Percentiles rank a stretch among this genome's conserved stretches.
Evolutionary conservation across 1,140 invertebrate species (phyloP).

Genomic region (Zaprionus kolodkinae): DNA sequence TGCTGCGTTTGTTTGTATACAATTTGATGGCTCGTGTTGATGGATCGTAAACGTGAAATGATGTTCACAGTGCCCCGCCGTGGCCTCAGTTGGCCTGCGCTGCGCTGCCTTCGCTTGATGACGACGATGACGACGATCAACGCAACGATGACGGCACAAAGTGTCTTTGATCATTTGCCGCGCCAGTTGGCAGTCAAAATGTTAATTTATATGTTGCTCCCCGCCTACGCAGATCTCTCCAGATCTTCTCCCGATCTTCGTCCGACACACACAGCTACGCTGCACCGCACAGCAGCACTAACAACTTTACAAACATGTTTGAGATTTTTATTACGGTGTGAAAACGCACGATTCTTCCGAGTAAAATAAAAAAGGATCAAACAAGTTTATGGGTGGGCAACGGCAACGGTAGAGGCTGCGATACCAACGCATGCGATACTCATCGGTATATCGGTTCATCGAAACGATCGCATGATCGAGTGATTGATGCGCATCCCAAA

Average conservation of each 20-base stretch:
- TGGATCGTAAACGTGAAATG: constrained; percentile 83
- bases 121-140: constrained; percentile 75
- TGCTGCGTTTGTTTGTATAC: constrained; percentile 83
- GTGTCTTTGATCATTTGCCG: constrained; percentile 81
- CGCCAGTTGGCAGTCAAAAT: constrained; percentile 83
- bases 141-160: constrained; percentile 78
- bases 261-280: constrained; percentile 14
- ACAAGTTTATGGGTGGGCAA: constrained; percentile 77
- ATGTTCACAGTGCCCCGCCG: constrained; percentile 65
- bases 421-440: constrained; percentile 37
- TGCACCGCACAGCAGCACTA: constrained; percentile 54
- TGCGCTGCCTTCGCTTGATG: constrained; percentile 25
- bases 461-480: constrained; percentile 39
- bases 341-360: constrained; percentile 73
- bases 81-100: constrained; percentile 7
- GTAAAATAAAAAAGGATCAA: constrained; percentile 73
- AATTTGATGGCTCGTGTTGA: constrained; percentile 84
- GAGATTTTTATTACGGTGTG: constrained; percentile 82
- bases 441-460: constrained; percentile 18
- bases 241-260: not conserved
- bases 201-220: constrained; percentile 79
- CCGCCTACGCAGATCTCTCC: constrained; percentile 49
- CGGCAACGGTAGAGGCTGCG: constrained; percentile 17
- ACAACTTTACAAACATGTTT: constrained; percentile 83
- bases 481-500: constrained; percentile 72